Evolutionary conservation across 1,140 invertebrate genomes (phyloP).

Genomic region (Mycetomoellerius zeteki): DNA sequence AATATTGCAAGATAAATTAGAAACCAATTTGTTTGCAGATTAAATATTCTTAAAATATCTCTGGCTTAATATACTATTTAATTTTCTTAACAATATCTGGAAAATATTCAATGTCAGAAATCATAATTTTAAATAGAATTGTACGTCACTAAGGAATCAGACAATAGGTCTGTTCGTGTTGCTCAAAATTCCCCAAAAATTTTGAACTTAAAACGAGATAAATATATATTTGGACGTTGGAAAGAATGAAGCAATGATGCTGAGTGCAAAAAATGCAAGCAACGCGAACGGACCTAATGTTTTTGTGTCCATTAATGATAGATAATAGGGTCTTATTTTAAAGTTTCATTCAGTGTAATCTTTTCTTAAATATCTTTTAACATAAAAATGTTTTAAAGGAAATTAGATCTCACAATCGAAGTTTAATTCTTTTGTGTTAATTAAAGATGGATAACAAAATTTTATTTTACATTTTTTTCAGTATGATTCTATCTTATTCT

Average conservation of each 20-base stretch:
- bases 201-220: too few relatives aligned
- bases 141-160: neutral
- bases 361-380: neutral
- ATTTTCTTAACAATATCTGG: neutral
- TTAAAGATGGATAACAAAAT: conserved; percentile 1
- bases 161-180: neutral
- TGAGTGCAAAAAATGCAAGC: too few relatives aligned
- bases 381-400: neutral
- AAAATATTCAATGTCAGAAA: neutral
- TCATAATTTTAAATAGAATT: conserved; percentile 9
- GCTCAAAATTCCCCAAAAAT: too few relatives aligned
- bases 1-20: neutral
- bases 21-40: neutral
- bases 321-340: conserved; percentile 14
- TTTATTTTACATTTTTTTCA: neutral
- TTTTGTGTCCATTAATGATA: neutral
- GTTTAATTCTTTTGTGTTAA: neutral
- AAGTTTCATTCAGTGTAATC: neutral
- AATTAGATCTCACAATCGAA: too few relatives aligned
- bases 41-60: neutral
- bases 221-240: too few relatives aligned
- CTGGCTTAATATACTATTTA: neutral
- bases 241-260: too few relatives aligned
- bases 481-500: neutral
- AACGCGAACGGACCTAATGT: too few relatives aligned